Evolutionary conservation across 2,888 invertebrate species (phyloP).

Genomic region (Pseudococcus longispinus): DNA sequence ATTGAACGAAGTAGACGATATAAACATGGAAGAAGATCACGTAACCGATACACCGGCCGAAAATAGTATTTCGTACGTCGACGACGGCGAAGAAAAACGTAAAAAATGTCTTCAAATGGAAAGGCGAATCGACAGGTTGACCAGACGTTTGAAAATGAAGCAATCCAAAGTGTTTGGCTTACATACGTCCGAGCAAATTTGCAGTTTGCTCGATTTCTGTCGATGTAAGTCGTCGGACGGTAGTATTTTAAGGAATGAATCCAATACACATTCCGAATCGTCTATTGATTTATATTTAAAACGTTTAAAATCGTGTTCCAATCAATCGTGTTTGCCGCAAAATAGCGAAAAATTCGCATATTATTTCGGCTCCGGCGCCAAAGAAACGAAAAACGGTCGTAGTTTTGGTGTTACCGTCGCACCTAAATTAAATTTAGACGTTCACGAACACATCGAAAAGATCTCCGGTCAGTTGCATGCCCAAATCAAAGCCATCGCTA

Average conservation of each 20-base stretch:
- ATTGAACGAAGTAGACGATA: conserved; percentile 39
- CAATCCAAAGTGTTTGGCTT: conserved; percentile 48
- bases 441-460: conserved; percentile 55
- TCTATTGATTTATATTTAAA: conserved; percentile 50
- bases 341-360: conserved; percentile 38
- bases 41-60: neutral
- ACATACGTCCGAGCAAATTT: conserved; percentile 49
- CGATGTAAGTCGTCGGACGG: conserved; percentile 32
- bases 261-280: conserved; percentile 44
- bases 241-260: neutral
- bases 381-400: conserved; percentile 27
- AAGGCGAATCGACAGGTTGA: conserved; percentile 53
- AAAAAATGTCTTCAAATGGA: conserved; percentile 51
- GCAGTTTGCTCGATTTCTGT: conserved; percentile 43
- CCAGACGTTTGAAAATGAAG: conserved; percentile 52
- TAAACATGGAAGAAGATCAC: neutral
- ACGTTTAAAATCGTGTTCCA: conserved; percentile 42
- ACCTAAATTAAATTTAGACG: conserved; percentile 47
- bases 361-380: conserved; percentile 51
- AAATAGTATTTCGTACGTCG: neutral
- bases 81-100: conserved; percentile 34
- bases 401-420: conserved; percentile 20
- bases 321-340: conserved; percentile 50
- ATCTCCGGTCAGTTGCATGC: conserved; percentile 57
- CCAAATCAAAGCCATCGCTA: conserved; percentile 57